Base-by-base conservation (phyloP, 2,113 vertebrate species). In the Mesocricetus auratus region DNA sequence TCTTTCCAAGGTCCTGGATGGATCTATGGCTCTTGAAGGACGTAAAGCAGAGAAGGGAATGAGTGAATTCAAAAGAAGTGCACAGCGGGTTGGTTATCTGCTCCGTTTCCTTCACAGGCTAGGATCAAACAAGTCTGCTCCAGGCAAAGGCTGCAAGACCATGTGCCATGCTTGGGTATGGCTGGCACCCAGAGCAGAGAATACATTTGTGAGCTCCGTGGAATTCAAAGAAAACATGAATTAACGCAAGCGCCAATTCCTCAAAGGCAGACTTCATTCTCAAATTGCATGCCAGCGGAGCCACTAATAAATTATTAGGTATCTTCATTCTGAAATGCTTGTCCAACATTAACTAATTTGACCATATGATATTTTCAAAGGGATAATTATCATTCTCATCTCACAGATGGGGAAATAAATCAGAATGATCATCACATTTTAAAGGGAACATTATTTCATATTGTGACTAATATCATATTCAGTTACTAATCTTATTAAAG, bases 331-430 rank as follows among this genome's bases (percentile, higher is more conserved):
- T 91, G 94, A 96, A 97, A 92, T 29, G 73, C 89, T 86, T 92
- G 71, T 79, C 96, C 94, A 95, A 96, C 96, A 95, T 96, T 94
- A 97, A 98, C 97, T 96, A 98, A 97, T 97, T 93, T 96, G 92
- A 95, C 88, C 97, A 89, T 71, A 86, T 47, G 86, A 77, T 97
- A 94, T 95, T 94, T 97, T 97, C 96, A 96, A 93, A 95, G 94
- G 86, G 95, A 94, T 97, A 97, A 98, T 97, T 97, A 97, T 91
- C 95, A 98, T 95, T 97, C 95, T 97, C 97, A 89, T 96, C 86
- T 94, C 91, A 68, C 96, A 97, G 95, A 97, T 94, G 96, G 88
- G 88, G 88, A 94, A 97, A 97, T 97, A 97, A 93, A 97, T 88
- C 92, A 93, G 87, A 86, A 91, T 86, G 96, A 95, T 96, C 95